Evolutionary conservation across 2,113 vertebrate species (phyloP).

Genomic region (Pimephales promelas): DNA sequence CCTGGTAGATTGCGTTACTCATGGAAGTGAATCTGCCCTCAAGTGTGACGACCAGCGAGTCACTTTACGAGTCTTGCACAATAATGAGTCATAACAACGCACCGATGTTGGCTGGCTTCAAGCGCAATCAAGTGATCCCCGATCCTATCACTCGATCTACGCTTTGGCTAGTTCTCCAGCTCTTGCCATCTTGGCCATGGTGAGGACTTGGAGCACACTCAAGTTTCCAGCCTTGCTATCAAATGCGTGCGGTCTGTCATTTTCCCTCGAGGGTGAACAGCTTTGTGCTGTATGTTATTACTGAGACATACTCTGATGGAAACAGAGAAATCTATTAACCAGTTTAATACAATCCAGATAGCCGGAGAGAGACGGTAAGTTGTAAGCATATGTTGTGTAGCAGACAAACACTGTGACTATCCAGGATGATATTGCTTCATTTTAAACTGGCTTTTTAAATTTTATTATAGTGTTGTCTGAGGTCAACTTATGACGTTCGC

Average conservation of each 20-base stretch:
- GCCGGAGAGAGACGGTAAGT: background rate
- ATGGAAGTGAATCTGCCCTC: too few species aligned
- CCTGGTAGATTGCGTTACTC: too few species aligned
- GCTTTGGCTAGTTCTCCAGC: background rate
- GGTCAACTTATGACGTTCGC: too few species aligned
- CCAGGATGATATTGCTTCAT: too few species aligned
- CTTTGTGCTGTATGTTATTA: constrained; percentile 6
- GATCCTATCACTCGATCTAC: background rate
- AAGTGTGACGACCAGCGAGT: background rate
- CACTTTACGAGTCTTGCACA: background rate
- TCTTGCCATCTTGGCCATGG: background rate
- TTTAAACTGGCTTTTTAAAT: too few species aligned
- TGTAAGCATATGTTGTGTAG: background rate
- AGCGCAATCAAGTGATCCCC: background rate
- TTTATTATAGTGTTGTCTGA: too few species aligned
- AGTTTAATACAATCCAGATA: constrained; percentile 13
- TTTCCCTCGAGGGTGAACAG: background rate
- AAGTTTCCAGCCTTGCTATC: constrained; percentile 28
- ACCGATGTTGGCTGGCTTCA: background rate
- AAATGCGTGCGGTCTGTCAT: background rate
- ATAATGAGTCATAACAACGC: constrained; percentile 7
- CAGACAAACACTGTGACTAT: background rate
- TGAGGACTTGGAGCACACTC: background rate
- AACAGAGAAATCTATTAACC: background rate
- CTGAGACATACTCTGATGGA: constrained; percentile 19